Conservation (phyloP, 2,113 vertebrate genomes). For the Emydura subglobosa region DNA sequence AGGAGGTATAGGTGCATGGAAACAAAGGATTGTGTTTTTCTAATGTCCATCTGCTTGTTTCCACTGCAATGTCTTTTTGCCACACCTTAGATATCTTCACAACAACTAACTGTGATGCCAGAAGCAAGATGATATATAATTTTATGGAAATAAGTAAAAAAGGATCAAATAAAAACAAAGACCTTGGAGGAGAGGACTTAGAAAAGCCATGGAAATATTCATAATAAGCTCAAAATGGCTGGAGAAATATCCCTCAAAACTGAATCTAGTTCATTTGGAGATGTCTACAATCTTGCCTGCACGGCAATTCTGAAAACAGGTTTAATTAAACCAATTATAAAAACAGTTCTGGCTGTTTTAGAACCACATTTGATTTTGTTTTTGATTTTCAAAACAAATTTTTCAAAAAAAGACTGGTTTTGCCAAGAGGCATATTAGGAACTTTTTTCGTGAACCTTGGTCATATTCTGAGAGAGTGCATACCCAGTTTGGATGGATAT, state of each 20-base stretch:
- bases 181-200: rapidly evolving
- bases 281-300: no score
- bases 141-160: background rate
- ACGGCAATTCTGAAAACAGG: background rate
- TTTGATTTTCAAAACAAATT: no score
- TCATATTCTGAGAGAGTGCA: background rate
- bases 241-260: background rate
- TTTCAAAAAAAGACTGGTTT: background rate
- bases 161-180: background rate
- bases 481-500: background rate
- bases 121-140: background rate
- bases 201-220: background rate
- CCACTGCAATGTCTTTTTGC: background rate
- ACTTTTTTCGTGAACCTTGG: background rate
- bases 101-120: background rate
- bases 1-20: background rate
- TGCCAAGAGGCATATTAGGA: background rate
- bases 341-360: background rate
- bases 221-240: background rate
- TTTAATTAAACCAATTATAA: background rate
- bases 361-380: background rate
- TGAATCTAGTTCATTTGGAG: background rate
- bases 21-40: background rate
- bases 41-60: background rate
- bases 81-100: background rate